phyloP scores from a whole-genome alignment of 2,888 invertebrate genomes.

The Xanthia icteritia region DNA sequence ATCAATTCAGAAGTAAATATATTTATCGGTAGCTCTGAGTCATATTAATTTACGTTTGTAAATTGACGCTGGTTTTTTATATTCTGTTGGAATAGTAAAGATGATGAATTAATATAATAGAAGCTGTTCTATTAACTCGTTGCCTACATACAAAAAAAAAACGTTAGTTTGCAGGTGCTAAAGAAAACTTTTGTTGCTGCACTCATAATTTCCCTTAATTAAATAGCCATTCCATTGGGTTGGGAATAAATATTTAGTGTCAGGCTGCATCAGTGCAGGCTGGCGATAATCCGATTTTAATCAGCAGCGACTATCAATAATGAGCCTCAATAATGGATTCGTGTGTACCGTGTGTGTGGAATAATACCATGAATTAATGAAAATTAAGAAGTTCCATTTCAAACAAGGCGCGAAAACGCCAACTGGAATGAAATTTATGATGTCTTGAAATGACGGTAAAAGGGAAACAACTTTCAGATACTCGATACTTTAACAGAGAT shows the following conservation, averaged over 20 bases:
- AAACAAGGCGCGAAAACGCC: not conserved
- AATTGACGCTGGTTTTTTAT: too few relatives aligned
- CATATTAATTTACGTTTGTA: too few relatives aligned
- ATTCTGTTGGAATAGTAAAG: too few relatives aligned
- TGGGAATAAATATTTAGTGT: conserved; percentile 40
- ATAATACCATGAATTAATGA: not conserved
- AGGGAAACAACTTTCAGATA: not conserved
- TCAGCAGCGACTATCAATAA: conserved; percentile 61
- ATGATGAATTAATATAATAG: too few relatives aligned
- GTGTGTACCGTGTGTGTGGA: conserved; percentile 36
- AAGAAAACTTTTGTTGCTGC: too few relatives aligned
- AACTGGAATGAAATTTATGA: not conserved
- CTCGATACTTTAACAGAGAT: not conserved
- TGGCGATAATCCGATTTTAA: conserved; percentile 56
- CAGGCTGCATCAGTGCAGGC: conserved; percentile 42
- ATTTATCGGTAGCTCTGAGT: too few relatives aligned
- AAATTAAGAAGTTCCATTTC: conserved; percentile 22
- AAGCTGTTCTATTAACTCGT: too few relatives aligned
- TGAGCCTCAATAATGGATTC: conserved; percentile 52
- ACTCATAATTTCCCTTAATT: too few relatives aligned
- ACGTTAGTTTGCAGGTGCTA: too few relatives aligned
- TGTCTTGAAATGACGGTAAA: not conserved
- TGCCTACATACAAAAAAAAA: too few relatives aligned
- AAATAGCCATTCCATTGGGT: conserved; percentile 28
- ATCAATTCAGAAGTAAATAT: too few relatives aligned